Percentiles rank a stretch among this genome's conserved stretches.
These are phyloP conservation scores for Phacellophora camtschatica DNA, from an alignment of 30 jellyfish, hydroid and myxozoan genomes.

Conservation along the genomic window DNA sequence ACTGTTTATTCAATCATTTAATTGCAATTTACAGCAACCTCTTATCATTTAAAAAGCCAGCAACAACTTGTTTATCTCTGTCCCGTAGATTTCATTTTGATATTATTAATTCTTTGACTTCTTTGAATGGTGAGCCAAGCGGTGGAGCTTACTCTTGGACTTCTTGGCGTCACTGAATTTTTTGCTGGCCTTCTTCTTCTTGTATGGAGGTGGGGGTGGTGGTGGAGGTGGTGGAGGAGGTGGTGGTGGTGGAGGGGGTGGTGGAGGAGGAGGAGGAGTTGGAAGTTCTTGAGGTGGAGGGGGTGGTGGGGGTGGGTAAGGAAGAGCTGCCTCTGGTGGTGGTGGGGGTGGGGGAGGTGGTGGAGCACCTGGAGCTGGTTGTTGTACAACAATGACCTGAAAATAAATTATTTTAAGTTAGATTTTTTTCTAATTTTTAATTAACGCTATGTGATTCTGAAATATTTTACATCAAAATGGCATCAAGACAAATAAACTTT, in stretches of 20 bases:
- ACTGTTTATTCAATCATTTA: too few relatives aligned
- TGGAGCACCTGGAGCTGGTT: conserved; percentile 54
- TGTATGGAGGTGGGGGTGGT: conserved; percentile 6
- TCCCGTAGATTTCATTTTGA: too few relatives aligned
- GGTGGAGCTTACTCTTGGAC: conserved; percentile 30
- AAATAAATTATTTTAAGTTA: too few relatives aligned
- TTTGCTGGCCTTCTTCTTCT: conserved; percentile 56
- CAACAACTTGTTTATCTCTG: too few relatives aligned
- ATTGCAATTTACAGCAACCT: too few relatives aligned
- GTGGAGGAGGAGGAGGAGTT: conserved; percentile 77
- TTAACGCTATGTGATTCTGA: too few relatives aligned
- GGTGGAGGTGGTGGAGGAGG: conserved; percentile 49
- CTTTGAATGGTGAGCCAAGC: conserved; percentile 27
- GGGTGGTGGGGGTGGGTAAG: conserved; percentile 56
- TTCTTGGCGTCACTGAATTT: conserved; percentile 12
- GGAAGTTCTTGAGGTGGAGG: conserved; percentile 74
- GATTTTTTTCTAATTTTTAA: too few relatives aligned
- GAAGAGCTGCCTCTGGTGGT: conserved; percentile 54
- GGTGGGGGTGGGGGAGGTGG: conserved; percentile 67
- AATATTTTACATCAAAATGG: too few relatives aligned
- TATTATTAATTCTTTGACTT: not conserved
- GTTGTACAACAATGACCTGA: too few relatives aligned
- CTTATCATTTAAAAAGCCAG: too few relatives aligned
- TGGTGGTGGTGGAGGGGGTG: conserved; percentile 70
- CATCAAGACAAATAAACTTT: too few relatives aligned